These are phyloP conservation scores for Apoda limacodes DNA, from an alignment of 2,888 invertebrate genomes.

Conservation along the genomic window DNA sequence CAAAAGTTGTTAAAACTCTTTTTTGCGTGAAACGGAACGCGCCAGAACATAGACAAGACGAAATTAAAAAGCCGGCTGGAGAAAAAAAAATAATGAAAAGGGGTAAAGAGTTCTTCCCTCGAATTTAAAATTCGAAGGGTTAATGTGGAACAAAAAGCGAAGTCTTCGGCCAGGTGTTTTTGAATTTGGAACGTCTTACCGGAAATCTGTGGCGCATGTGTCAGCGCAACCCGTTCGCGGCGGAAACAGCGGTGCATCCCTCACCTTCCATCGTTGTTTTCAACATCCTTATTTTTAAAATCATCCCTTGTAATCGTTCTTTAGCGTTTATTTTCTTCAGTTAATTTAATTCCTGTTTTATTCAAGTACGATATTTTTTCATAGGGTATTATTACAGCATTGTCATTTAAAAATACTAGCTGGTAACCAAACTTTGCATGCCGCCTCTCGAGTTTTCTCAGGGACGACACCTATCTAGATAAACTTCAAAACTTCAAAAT, in stretches of 20 bases:
- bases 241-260: conserved; percentile 59
- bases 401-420: no score
- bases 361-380: no score
- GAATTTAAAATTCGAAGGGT: conserved; percentile 45
- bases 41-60: conserved; percentile 36
- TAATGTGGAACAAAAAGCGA: conserved; percentile 45
- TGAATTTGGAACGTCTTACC: conserved; percentile 49
- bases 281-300: conserved; percentile 40
- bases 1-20: conserved; percentile 25
- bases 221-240: conserved; percentile 49
- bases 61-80: conserved; percentile 30
- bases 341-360: conserved; percentile 7
- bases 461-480: conserved; percentile 1
- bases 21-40: conserved; percentile 25
- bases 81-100: conserved; percentile 38
- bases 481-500: neutral
- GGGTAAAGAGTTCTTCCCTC: conserved; percentile 49
- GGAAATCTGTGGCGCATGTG: conserved; percentile 65
- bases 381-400: no score
- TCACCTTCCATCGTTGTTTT: conserved; percentile 29
- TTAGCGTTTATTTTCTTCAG: conserved; percentile 17
- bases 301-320: no score
- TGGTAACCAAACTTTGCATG: no score
- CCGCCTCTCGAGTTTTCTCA: no score
- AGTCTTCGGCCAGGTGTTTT: conserved; percentile 55